A percentile compares a stretch with the other conserved stretches of the same genome.
Conservation (phyloP, 2,797 vertebrate genomes). For the Acanthurus lineatus region DNA sequence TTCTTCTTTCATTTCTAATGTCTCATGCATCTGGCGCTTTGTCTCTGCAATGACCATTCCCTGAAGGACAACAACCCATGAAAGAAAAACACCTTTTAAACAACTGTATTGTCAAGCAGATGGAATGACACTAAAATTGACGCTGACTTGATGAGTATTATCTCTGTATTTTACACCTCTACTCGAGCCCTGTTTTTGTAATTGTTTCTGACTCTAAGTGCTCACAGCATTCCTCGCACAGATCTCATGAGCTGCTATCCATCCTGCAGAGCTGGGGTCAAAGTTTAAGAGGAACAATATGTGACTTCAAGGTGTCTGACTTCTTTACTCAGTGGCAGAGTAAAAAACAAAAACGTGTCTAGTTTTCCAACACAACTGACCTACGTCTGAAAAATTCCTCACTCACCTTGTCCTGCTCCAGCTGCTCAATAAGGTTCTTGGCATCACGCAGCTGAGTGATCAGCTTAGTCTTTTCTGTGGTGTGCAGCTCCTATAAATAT, state of each 20-base stretch:
- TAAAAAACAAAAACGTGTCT: slow-evolving; percentile 24
- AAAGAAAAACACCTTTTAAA: slow-evolving; percentile 16
- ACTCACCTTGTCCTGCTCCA: slow-evolving; percentile 98
- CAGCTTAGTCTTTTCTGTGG: slow-evolving; percentile 95
- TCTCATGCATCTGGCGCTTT: slow-evolving; percentile 98
- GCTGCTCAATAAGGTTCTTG: slow-evolving; percentile 97
- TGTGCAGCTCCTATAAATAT: slow-evolving; percentile 92
- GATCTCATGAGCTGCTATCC: slow-evolving; percentile 48
- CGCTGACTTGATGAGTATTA: not conserved
- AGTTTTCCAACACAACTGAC: not conserved
- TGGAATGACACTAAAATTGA: not conserved
- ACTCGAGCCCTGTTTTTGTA: slow-evolving; percentile 29
- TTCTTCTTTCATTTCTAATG: slow-evolving; percentile 97
- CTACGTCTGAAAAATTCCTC: slow-evolving; percentile 17
- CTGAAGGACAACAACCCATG: slow-evolving; percentile 73
- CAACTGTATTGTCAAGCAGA: not conserved
- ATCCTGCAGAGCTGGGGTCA: slow-evolving; percentile 63
- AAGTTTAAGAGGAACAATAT: slow-evolving; percentile 70
- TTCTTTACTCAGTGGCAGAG: slow-evolving; percentile 42
- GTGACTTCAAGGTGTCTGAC: slow-evolving; percentile 38
- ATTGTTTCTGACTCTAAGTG: slow-evolving; percentile 43
- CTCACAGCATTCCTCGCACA: slow-evolving; percentile 61
- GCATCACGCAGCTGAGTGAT: slow-evolving; percentile 97
- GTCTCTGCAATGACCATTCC: slow-evolving; percentile 99
- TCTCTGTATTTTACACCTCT: slow-evolving; percentile 23